A percentile compares a stretch with the other conserved stretches of the same genome.
Conservation (phyloP, 1,140 invertebrate genomes). For the Drosophila equinoxialis region DNA sequence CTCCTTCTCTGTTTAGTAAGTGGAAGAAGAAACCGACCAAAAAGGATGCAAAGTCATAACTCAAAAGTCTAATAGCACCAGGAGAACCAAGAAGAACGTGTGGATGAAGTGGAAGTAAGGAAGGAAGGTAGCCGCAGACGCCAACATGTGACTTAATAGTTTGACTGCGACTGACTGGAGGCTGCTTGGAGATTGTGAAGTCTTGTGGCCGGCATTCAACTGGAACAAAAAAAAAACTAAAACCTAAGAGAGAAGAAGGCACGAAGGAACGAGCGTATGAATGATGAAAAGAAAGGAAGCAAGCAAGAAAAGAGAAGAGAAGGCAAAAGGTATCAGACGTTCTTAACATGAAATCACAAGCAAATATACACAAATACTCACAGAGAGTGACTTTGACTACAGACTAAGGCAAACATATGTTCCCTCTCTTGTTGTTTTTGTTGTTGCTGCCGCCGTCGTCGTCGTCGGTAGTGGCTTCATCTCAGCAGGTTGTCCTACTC, state of each 20-base stretch:
- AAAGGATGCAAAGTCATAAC: conserved; percentile 77
- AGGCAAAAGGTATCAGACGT: conserved; percentile 64
- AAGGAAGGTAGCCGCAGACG: conserved; percentile 40
- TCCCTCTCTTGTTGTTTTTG: conserved; percentile 16
- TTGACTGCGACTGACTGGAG: conserved; percentile 35
- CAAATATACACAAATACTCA: conserved; percentile 28
- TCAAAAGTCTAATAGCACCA: conserved; percentile 66
- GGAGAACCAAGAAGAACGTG: conserved; percentile 8
- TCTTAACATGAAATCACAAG: conserved; percentile 59
- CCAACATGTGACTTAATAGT: conserved; percentile 61
- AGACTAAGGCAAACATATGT: conserved; percentile 64
- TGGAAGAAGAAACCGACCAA: conserved; percentile 30
- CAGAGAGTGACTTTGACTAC: conserved; percentile 16
- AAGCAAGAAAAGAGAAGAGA: not conserved
- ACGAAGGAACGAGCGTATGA: not conserved
- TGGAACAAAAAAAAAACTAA: conserved; percentile 8
- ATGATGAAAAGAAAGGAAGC: not conserved
- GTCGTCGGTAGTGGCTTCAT: conserved; percentile 23
- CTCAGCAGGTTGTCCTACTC: conserved; percentile 62
- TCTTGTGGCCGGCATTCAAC: conserved; percentile 36
- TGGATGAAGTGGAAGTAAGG: conserved; percentile 14
- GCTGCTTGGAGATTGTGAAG: conserved; percentile 8
- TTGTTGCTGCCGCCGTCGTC: not conserved
- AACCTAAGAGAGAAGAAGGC: not conserved
- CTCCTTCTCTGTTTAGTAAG: conserved; percentile 15